Evolutionary conservation across 1,140 invertebrate genomes (phyloP).

Genomic region (Sitobion miscanthi): DNA sequence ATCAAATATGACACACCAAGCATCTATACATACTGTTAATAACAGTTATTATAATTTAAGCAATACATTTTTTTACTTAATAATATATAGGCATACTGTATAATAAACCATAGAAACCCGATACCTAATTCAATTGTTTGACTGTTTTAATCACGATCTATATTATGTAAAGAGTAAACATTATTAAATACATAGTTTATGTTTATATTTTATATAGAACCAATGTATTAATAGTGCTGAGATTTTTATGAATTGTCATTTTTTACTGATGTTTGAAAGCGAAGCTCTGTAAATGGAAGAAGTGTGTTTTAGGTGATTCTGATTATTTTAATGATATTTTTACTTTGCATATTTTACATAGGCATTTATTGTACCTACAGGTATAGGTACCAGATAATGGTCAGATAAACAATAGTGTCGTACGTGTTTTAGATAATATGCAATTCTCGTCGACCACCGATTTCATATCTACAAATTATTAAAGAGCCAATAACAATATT

Average conservation of each 20-base stretch:
- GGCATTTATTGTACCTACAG: background rate
- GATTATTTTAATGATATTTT: background rate
- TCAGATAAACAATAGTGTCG: background rate
- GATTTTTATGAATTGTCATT: background rate
- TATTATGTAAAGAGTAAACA: too few species aligned
- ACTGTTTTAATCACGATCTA: too few species aligned
- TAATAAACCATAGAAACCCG: too few species aligned
- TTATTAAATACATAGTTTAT: too few species aligned
- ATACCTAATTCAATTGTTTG: too few species aligned
- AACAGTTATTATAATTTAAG: too few species aligned
- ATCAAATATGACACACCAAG: too few species aligned
- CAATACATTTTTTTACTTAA: too few species aligned
- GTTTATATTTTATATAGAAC: too few species aligned
- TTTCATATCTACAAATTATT: background rate
- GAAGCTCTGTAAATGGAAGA: background rate
- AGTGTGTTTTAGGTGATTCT: background rate
- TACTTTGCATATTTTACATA: background rate
- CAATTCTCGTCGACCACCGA: background rate
- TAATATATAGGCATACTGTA: too few species aligned
- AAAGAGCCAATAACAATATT: background rate
- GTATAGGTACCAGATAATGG: background rate
- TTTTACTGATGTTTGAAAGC: background rate
- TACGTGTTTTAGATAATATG: background rate
- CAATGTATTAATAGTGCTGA: background rate
- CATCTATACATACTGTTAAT: too few species aligned